These are phyloP conservation scores for Oreortyx pictus DNA, from an alignment of 2,797 vertebrate genomes.

Conservation along the genomic window DNA sequence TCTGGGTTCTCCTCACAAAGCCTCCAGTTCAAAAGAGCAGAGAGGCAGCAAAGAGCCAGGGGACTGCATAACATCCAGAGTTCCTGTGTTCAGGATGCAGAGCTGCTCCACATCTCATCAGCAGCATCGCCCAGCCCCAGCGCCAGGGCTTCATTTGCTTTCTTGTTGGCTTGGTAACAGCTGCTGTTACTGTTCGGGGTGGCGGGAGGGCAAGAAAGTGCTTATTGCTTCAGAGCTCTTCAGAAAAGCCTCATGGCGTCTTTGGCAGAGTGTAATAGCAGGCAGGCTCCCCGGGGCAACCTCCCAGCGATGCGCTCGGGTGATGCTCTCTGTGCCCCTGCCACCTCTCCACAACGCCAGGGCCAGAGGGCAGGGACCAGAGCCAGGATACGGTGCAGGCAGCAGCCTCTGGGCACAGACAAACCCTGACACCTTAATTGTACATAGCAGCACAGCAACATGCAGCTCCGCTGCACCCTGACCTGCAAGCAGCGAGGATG, in stretches of 20 bases:
- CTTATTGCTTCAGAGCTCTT: conserved; percentile 51
- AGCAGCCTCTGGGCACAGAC: neutral
- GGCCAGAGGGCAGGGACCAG: neutral
- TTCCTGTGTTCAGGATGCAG: neutral
- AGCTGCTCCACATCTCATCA: neutral
- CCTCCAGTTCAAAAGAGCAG: neutral
- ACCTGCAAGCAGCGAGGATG: neutral
- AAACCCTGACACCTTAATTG: neutral
- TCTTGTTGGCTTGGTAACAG: conserved; percentile 73
- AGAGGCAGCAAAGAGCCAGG: neutral
- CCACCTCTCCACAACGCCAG: neutral
- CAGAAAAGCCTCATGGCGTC: conserved; percentile 33
- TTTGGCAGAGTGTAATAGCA: conserved; percentile 49
- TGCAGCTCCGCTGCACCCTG: neutral
- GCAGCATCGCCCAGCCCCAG: conserved; percentile 2
- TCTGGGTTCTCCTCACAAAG: neutral
- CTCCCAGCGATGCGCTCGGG: accelerated
- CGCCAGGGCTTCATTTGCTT: neutral
- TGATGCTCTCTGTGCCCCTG: neutral
- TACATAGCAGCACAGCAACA: accelerated
- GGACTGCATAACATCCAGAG: neutral
- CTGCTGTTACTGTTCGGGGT: conserved; percentile 44
- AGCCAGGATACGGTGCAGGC: neutral
- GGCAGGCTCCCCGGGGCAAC: neutral
- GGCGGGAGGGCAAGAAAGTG: conserved; percentile 61